Percentiles rank a stretch among this genome's conserved stretches.
Evolutionary conservation across 2,888 invertebrate genomes (phyloP).

Genomic region (Venusia cambrica): DNA sequence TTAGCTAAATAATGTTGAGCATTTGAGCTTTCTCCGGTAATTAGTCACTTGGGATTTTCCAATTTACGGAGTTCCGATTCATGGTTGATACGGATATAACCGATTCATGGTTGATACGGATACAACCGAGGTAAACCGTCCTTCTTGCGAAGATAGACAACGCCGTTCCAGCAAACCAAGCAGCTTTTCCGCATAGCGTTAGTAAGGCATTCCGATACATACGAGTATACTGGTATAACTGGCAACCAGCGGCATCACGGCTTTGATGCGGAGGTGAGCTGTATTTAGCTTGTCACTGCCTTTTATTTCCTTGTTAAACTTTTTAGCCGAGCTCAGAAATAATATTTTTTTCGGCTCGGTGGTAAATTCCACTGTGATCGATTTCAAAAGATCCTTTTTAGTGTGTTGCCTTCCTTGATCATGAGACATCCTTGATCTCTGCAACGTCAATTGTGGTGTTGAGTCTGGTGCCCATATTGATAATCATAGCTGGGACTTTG

Average conservation of each 20-base stretch:
- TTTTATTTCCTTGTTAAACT: not conserved
- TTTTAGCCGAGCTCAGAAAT: not conserved
- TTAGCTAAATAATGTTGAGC: not conserved
- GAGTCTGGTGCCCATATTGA: too few species aligned
- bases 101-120: not conserved
- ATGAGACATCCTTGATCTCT: not conserved
- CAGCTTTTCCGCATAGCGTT: not conserved
- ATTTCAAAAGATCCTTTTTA: not conserved
- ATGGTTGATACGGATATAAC: not conserved
- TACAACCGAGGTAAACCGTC: not conserved
- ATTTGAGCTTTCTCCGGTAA: not conserved
- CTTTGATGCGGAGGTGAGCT: not conserved
- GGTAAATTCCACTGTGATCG: not conserved
- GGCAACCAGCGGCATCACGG: too few species aligned
- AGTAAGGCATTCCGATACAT: not conserved
- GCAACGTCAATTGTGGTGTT: too few species aligned
- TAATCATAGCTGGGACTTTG: too few species aligned
- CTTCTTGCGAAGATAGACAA: not conserved
- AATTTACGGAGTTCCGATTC: not conserved
- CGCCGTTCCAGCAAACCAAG: not conserved
- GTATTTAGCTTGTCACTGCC: not conserved
- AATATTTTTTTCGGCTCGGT: not conserved
- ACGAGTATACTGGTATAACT: too few species aligned
- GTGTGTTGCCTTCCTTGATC: not conserved
- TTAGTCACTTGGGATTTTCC: not conserved